Conservation (phyloP, 2,888 invertebrate genomes). For the Apodemia hepburni region DNA sequence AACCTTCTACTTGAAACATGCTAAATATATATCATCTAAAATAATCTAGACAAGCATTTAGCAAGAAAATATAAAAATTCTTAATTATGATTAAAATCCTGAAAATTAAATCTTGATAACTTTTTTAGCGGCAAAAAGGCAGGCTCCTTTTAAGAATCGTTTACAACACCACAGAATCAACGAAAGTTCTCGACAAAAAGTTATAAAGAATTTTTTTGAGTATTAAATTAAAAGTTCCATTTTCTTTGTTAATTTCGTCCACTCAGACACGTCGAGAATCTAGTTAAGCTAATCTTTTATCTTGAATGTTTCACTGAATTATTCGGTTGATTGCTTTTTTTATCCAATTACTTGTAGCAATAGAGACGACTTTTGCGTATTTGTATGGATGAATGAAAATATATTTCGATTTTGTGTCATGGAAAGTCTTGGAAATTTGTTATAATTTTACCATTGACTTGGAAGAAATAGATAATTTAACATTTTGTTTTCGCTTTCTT, state of each 20-base stretch:
- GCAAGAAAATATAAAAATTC: neutral
- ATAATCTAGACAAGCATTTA: too few species aligned
- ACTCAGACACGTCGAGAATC: constrained; percentile 13
- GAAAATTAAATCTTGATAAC: neutral
- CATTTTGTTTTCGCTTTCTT: too few species aligned
- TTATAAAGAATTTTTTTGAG: neutral
- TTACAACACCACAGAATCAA: constrained; percentile 8
- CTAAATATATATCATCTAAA: too few species aligned
- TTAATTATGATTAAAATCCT: neutral
- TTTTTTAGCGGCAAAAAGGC: neutral
- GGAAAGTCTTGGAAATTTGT: neutral
- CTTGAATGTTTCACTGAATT: constrained; percentile 12
- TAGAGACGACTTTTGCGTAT: neutral
- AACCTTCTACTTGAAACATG: too few species aligned
- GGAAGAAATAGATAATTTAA: neutral
- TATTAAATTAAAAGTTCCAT: constrained; percentile 11
- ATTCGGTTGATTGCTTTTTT: constrained; percentile 14
- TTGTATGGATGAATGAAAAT: neutral
- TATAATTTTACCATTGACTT: neutral
- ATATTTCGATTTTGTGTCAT: neutral
- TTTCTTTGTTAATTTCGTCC: constrained; percentile 13
- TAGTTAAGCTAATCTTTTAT: constrained; percentile 13
- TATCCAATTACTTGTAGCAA: constrained; percentile 2
- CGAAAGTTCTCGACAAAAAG: constrained; percentile 1
- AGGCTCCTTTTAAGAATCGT: neutral